phyloP scores from a whole-genome alignment of 2,888 invertebrate species.

The Heteromurus nitidus region DNA sequence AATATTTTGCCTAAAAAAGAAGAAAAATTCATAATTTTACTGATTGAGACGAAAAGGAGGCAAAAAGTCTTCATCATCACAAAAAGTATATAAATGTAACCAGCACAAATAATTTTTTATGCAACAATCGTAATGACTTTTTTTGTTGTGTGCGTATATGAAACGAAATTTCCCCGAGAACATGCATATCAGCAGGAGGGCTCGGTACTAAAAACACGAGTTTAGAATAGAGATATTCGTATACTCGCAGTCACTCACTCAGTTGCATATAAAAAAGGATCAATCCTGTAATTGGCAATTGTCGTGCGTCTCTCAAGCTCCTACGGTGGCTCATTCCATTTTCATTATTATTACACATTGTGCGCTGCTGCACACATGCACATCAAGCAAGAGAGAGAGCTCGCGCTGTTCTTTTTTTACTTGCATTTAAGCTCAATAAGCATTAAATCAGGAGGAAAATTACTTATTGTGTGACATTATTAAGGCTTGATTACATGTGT shows the following conservation, averaged over 20 bases:
- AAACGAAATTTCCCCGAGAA: conserved; percentile 34
- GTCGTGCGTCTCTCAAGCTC: conserved; percentile 67
- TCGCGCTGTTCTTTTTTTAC: conserved; percentile 24
- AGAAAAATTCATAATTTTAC: no score
- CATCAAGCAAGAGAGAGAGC: neutral
- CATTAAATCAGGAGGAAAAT: conserved; percentile 67
- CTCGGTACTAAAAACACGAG: no score
- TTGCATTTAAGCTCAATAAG: conserved; percentile 59
- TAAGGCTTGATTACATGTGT: conserved; percentile 63
- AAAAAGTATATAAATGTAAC: no score
- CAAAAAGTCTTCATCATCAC: no score
- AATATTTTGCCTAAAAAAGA: conserved; percentile 58
- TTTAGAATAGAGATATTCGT: no score
- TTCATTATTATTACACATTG: neutral
- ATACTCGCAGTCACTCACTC: no score
- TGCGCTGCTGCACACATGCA: neutral
- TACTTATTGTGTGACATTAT: conserved; percentile 66
- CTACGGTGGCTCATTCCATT: conserved; percentile 50
- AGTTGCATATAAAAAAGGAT: conserved; percentile 53
- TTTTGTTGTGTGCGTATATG: conserved; percentile 37
- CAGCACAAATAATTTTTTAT: no score
- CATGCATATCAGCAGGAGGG: conserved; percentile 59
- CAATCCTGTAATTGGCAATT: conserved; percentile 71
- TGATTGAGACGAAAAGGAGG: neutral
- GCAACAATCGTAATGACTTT: conserved; percentile 63